Evolutionary conservation across 1,140 invertebrate species (phyloP), one percentile per base, ranked within the genome.

Genomic region (Cheumatopsyche charites): DNA sequence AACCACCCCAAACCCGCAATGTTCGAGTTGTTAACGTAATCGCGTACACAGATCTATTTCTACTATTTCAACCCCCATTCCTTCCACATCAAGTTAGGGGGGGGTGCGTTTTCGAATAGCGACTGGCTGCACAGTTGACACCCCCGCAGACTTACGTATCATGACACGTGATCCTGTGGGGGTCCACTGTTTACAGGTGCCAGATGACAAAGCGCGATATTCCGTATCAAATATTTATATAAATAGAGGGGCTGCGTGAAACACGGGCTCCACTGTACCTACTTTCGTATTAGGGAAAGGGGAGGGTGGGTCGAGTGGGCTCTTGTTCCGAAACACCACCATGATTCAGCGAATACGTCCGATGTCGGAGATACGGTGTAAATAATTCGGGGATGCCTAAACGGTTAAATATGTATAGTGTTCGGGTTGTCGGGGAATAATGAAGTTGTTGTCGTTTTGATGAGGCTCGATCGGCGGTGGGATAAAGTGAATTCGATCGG

Each of bases 191-290:
- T 72, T 72, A 65, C 70, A 72, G 70, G 70, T 72, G 70, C 70
- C 49, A 72, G 70, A 72, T 72, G 70, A 72, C 70, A 67, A 41
- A 67, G 70, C 62, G 62, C 62, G 70, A 72, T 72, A 72, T 72
- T 72, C 36, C 63, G 49, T 58, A 72, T 72, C 62, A 72, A 72
- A 72, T 72, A 72, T 72, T 72, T 72, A 72, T 72, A 72, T 72
- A 66, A 72, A 72, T 66, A 67, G 70, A 67, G 49, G 47, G 41
- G 17, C 9, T 23, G 29, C 21, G 70, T 55, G 52, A 55, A 55
- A n/a, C n/a, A n/a, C n/a, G n/a, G n/a, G n/a, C n/a, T n/a, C n/a
- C n/a, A n/a, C n/a, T n/a, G n/a, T n/a, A n/a, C n/a, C n/a, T n/a
- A n/a, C n/a, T n/a, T n/a, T n/a, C n/a, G n/a, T n/a, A n/a, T n/a